A percentile compares a stretch with the other conserved stretches of the same genome.
Evolutionary conservation across 2,888 invertebrate genomes (phyloP).

Genomic region (Ichneumoninae sp.): DNA sequence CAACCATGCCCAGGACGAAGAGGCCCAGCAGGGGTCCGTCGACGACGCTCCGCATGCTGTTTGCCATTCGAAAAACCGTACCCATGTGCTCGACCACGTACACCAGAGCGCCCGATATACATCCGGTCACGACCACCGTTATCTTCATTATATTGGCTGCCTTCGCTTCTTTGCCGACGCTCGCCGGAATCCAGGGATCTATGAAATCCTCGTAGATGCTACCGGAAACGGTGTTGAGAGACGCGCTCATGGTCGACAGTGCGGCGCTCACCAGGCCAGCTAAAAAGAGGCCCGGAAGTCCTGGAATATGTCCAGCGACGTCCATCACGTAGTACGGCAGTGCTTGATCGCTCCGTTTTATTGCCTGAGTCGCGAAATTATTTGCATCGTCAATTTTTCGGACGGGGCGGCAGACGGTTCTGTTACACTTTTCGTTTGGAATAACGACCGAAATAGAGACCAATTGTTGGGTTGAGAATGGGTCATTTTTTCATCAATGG

Average conservation of each 20-base stretch:
- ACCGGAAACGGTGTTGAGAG: slow-evolving; percentile 88
- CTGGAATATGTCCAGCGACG: slow-evolving; percentile 87
- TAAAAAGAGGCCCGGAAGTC: slow-evolving; percentile 90
- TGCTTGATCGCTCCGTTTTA: slow-evolving; percentile 84
- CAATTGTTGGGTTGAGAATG: no score
- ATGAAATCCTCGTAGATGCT: slow-evolving; percentile 89
- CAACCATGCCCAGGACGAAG: slow-evolving; percentile 89
- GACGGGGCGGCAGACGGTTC: not conserved
- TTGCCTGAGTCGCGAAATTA: slow-evolving; percentile 65
- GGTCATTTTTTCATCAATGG: no score
- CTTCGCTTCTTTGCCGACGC: slow-evolving; percentile 84
- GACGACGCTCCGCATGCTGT: slow-evolving; percentile 87
- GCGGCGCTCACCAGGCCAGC: slow-evolving; percentile 91
- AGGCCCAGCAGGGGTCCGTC: slow-evolving; percentile 89
- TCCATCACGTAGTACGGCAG: slow-evolving; percentile 91
- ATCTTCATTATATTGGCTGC: slow-evolving; percentile 87
- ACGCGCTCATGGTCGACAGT: slow-evolving; percentile 88
- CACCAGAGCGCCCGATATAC: slow-evolving; percentile 85
- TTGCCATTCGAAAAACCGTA: slow-evolving; percentile 88
- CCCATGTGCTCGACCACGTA: slow-evolving; percentile 88
- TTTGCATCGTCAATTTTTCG: not conserved
- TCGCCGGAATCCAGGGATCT: slow-evolving; percentile 85
- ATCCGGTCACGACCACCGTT: slow-evolving; percentile 85
- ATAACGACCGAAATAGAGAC: no score
- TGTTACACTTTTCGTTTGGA: no score